phyloP scores from a whole-genome alignment of 2,888 invertebrate species.

The Lithosia quadra region DNA sequence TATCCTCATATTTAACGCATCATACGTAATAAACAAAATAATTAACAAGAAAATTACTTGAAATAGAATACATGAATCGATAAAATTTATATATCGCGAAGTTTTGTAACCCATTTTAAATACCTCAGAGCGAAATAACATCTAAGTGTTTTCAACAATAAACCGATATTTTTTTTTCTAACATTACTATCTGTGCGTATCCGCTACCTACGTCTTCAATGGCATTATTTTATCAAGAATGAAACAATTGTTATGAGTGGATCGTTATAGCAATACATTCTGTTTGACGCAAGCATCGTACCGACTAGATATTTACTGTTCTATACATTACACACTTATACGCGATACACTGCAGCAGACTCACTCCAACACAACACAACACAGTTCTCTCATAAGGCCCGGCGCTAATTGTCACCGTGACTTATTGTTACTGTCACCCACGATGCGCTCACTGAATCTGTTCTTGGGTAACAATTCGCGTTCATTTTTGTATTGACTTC shows the following conservation, averaged over 20 bases:
- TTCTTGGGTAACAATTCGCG: no score
- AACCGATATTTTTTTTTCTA: constrained; percentile 43
- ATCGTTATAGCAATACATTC: constrained; percentile 62
- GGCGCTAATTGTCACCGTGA: no score
- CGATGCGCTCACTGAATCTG: no score
- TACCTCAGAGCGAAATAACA: constrained; percentile 28
- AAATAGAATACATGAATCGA: constrained; percentile 6
- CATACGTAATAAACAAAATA: constrained; percentile 39
- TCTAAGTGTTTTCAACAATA: constrained; percentile 32
- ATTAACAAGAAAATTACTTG: background rate
- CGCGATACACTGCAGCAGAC: constrained; percentile 13
- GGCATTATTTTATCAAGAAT: constrained; percentile 76
- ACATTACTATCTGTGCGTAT: constrained; percentile 62
- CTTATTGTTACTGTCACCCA: no score
- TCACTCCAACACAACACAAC: constrained; percentile 4
- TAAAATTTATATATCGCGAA: constrained; percentile 1
- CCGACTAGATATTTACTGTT: constrained; percentile 58
- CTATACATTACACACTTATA: constrained; percentile 58
- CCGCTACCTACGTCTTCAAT: constrained; percentile 55
- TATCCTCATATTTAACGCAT: no score
- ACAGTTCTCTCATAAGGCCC: background rate
- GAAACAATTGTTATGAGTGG: constrained; percentile 59
- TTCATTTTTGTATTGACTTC: no score
- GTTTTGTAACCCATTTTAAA: constrained; percentile 32
- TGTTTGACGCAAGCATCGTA: constrained; percentile 64